Conservation (phyloP, 2,888 invertebrate species). For the Mesodorylaimus sp. region DNA sequence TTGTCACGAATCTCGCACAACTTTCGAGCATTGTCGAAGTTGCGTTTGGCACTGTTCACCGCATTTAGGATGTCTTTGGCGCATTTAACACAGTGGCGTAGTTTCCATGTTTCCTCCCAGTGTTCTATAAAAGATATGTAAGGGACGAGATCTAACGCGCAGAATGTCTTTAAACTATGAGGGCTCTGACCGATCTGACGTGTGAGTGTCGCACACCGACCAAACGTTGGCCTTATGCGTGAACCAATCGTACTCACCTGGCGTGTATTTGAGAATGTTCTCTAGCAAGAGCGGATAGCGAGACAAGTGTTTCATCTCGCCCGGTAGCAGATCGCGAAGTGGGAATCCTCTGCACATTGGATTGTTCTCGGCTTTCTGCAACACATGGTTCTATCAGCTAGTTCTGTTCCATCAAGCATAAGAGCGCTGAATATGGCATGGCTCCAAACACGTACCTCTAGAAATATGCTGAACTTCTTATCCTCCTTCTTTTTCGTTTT, state of each 20-base stretch:
- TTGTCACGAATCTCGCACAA: neutral
- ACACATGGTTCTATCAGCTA: too few relatives aligned
- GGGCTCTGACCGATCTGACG: too few relatives aligned
- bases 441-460: conserved; percentile 40
- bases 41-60: neutral
- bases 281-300: conserved; percentile 73
- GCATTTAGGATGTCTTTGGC: neutral
- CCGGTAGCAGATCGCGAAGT: conserved; percentile 54
- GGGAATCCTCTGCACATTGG: conserved; percentile 49
- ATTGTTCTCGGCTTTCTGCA: conserved; percentile 49
- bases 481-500: conserved; percentile 58
- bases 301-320: conserved; percentile 61
- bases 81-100: neutral
- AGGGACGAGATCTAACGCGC: too few relatives aligned
- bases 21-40: neutral
- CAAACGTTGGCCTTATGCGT: too few relatives aligned
- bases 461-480: conserved; percentile 55
- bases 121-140: neutral
- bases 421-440: too few relatives aligned
- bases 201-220: too few relatives aligned
- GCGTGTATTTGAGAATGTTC: conserved; percentile 54
- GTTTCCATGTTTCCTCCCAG: neutral
- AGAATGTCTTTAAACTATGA: too few relatives aligned
- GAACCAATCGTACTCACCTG: too few relatives aligned
- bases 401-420: too few relatives aligned